Evolutionary conservation across 2,888 invertebrate species (phyloP).

Genomic region (Osmoderma eremita): DNA sequence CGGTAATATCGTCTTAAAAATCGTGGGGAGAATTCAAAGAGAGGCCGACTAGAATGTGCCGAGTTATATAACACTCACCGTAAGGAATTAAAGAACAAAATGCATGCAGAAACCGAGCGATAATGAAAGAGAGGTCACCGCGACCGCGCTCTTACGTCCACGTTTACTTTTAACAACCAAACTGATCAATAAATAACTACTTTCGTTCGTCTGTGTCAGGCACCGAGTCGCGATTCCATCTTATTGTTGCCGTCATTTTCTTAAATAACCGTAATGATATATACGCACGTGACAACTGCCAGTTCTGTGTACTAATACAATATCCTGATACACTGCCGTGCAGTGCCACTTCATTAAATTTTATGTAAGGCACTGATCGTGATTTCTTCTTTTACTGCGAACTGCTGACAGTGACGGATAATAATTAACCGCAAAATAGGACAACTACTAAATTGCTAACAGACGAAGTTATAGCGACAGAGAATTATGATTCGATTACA

Average conservation of each 20-base stretch:
- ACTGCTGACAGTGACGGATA: too few species aligned
- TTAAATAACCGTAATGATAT: constrained; percentile 39
- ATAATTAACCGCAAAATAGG: too few species aligned
- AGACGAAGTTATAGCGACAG: too few species aligned
- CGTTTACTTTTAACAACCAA: constrained; percentile 47
- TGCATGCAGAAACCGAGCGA: constrained; percentile 48
- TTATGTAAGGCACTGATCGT: constrained; percentile 10
- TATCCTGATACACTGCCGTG: background rate
- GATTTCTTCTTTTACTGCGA: background rate
- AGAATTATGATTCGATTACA: too few species aligned
- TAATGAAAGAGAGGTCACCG: constrained; percentile 49
- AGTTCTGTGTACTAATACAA: constrained; percentile 5
- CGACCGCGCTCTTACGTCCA: constrained; percentile 49
- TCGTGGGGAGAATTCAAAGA: constrained; percentile 48
- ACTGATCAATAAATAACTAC: constrained; percentile 51
- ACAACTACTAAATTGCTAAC: too few species aligned
- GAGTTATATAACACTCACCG: constrained; percentile 48
- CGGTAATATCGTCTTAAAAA: constrained; percentile 49
- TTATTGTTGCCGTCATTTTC: constrained; percentile 40
- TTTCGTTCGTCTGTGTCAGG: constrained; percentile 50
- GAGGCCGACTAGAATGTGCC: constrained; percentile 44
- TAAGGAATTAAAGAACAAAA: constrained; percentile 51
- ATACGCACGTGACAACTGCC: constrained; percentile 26
- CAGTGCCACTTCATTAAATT: constrained; percentile 21
- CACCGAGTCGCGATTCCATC: constrained; percentile 42